These are phyloP conservation scores for Danio albolineatus DNA, from an alignment of 2,797 vertebrate genomes.

Conservation along the genomic window DNA sequence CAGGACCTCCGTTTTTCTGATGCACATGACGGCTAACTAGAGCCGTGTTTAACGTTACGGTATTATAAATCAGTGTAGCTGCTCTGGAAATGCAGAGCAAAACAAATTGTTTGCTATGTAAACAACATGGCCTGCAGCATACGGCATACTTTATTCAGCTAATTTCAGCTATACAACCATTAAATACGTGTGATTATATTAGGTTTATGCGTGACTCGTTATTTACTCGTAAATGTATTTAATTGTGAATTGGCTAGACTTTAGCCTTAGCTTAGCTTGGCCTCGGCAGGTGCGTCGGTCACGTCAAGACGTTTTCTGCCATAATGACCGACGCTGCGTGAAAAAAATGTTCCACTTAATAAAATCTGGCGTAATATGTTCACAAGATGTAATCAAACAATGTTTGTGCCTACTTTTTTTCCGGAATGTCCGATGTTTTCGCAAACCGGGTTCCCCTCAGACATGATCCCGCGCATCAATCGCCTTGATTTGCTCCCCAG, in stretches of 20 bases:
- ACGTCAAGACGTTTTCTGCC: background rate
- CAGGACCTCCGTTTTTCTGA: background rate
- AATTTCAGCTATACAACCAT: background rate
- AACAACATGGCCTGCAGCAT: conserved; percentile 8
- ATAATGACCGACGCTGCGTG: background rate
- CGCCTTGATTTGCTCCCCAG: conserved; percentile 13
- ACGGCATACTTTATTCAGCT: background rate
- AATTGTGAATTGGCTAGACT: background rate
- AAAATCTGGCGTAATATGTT: background rate
- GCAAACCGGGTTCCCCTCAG: background rate
- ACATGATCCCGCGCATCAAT: conserved; percentile 25
- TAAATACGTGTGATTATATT: background rate
- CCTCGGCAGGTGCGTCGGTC: conserved; percentile 34
- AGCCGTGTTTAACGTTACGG: background rate
- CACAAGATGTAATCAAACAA: background rate
- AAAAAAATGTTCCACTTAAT: background rate
- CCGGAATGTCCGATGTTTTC: conserved; percentile 17
- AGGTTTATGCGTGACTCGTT: background rate
- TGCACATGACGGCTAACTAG: background rate
- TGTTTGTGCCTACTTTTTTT: conserved; percentile 37
- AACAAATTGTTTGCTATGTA: background rate
- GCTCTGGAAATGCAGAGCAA: background rate
- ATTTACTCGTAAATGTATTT: background rate
- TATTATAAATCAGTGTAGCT: too few relatives aligned
- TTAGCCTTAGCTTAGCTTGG: conserved; percentile 31